These are phyloP conservation scores for Isurus oxyrinchus DNA, from an alignment of 2,113 vertebrate species.

Conservation along the genomic window DNA sequence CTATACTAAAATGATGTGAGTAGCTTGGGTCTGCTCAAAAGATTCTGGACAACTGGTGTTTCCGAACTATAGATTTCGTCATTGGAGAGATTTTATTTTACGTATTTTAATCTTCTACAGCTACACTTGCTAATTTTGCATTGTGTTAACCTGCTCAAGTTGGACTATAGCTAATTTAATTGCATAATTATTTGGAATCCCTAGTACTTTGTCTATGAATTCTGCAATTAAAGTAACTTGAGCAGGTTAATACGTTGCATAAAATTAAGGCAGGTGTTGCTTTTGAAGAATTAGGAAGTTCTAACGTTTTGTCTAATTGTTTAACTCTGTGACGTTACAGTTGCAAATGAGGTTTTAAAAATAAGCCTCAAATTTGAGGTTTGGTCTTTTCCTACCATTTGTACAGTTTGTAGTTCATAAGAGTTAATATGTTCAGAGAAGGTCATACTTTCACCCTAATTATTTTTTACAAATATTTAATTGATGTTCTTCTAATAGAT, in stretches of 20 bases:
- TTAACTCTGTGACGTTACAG: neutral
- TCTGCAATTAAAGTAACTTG: neutral
- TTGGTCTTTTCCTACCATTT: neutral
- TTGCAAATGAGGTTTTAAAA: neutral
- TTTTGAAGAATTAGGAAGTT: neutral
- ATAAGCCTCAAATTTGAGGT: neutral
- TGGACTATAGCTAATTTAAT: neutral
- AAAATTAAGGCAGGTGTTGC: neutral
- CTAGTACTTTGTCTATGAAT: neutral
- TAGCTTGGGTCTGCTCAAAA: neutral
- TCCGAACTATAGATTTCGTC: neutral
- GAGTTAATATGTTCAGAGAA: neutral
- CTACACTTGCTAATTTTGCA: neutral
- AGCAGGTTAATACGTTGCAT: neutral
- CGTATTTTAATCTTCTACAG: neutral
- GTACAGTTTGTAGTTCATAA: neutral
- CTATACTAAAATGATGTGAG: neutral
- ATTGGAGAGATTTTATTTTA: neutral
- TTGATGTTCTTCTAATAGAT: neutral
- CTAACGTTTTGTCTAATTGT: neutral
- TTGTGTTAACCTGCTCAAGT: neutral
- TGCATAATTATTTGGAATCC: neutral
- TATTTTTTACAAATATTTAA: neutral
- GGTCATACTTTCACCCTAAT: neutral
- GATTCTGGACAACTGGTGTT: neutral